A percentile compares a stretch with the other conserved stretches of the same genome.
Evolutionary conservation across 2,888 invertebrate genomes (phyloP).

Genomic region (Hymenopus coronatus): DNA sequence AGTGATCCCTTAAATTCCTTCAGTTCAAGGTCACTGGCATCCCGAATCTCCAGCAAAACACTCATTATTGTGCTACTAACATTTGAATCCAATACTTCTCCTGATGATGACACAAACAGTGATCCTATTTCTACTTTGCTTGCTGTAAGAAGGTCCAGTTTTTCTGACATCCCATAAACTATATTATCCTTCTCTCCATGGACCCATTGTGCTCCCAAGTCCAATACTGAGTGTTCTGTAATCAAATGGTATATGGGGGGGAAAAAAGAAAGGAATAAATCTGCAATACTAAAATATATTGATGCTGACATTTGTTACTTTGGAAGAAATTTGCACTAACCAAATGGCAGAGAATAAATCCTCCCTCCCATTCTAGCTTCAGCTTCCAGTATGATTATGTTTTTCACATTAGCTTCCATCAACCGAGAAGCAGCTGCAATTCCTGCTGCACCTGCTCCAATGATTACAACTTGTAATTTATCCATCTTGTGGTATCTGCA

Average conservation of each 20-base stretch:
- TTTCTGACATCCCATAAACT: slow-evolving; percentile 40
- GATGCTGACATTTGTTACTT: background rate
- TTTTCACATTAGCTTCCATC: slow-evolving; percentile 47
- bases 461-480: slow-evolving; percentile 47
- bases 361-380: slow-evolving; percentile 64
- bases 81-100: slow-evolving; percentile 11
- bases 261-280: background rate
- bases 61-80: slow-evolving; percentile 7
- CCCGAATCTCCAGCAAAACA: slow-evolving; percentile 40
- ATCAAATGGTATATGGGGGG: background rate
- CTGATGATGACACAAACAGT: slow-evolving; percentile 31
- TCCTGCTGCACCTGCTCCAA: slow-evolving; percentile 60
- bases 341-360: slow-evolving; percentile 49
- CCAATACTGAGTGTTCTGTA: slow-evolving; percentile 53
- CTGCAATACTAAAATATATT: background rate
- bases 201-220: slow-evolving; percentile 78
- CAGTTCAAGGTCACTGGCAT: slow-evolving; percentile 43
- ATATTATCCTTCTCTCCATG: slow-evolving; percentile 66
- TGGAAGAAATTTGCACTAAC: slow-evolving; percentile 39
- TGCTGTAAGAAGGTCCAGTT: slow-evolving; percentile 28
- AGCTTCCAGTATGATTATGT: slow-evolving; percentile 60
- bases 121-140: slow-evolving; percentile 24
- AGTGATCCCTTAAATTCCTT: slow-evolving; percentile 44
- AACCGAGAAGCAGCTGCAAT: slow-evolving; percentile 55
- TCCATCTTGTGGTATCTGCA: background rate